Evolutionary conservation across 1,140 invertebrate genomes (phyloP), one percentile per base, ranked within the genome.

Genomic region (Cecropterus lyciades): DNA sequence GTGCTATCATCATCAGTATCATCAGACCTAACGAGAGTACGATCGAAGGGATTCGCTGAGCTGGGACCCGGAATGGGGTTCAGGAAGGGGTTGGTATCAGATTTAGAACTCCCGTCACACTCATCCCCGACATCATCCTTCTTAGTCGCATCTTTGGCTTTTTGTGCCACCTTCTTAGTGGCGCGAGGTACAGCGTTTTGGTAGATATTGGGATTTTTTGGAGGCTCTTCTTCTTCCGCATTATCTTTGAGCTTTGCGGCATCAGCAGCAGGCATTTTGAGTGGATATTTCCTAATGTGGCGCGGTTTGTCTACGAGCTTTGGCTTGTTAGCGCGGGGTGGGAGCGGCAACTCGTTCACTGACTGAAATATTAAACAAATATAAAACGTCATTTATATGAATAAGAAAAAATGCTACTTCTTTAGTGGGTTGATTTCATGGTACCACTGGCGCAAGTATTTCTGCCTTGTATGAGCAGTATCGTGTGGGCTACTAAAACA

Each of bases 291-390:
- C 5, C 89, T 67, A n/a, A 89, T 70, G 55, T 91, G 89, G 3
- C 89, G 70, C 3, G 84, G 86, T 27, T 84, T 87, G 65, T 91
- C 87, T 0, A 91, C 75, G 1, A 91, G 62, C 63, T 87, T 85
- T 0, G 87, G 81, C 53, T 91, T 89, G 6, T 67, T 83, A 0
- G 77, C 69, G 11, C 85, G 67, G 0, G 87, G 87, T 8, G 89
- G 89, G 1, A 91, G 59, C 0, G 87, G 85, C 3, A 91, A 59
- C 14, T 69, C 72, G 51, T 88, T 87, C 27, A 65, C 46, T 14
- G 24, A 52, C 84, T 89, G 72, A 42, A 79, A 80, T 15, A 27
- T 3, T 13, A n/a, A 40, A 40, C 7, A 33, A 10, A 33, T 33
- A 33, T 1, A 8, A 7, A 8, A 3, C 6, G 9, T 6, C 30